phyloP scores from a whole-genome alignment of 2,797 vertebrate species.

The Cephalopachus bancanus region DNA sequence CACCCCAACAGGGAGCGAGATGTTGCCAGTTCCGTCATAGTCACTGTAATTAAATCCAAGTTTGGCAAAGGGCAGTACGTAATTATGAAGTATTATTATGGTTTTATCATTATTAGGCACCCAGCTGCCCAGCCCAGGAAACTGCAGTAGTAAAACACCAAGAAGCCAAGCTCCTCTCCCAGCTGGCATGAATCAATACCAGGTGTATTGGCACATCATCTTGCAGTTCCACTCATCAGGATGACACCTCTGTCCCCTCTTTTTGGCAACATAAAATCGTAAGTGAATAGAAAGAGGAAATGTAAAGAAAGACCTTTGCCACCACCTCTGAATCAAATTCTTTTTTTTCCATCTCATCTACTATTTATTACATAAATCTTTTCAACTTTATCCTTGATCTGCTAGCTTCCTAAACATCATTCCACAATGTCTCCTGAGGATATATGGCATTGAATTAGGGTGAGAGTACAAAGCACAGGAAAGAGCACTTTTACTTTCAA shows the following conservation, averaged over 20 bases:
- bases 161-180: constrained; percentile 78
- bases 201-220: constrained; percentile 78
- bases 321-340: constrained; percentile 51
- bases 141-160: constrained; percentile 80
- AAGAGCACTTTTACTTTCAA: constrained; percentile 61
- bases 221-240: constrained; percentile 47
- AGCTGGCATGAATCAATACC: constrained; percentile 77
- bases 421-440: constrained; percentile 15
- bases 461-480: constrained; percentile 12
- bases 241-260: constrained; percentile 69
- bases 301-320: constrained; percentile 66
- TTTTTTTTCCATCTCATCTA: constrained; percentile 56
- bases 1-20: constrained; percentile 70
- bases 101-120: constrained; percentile 83
- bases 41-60: constrained; percentile 81
- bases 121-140: constrained; percentile 82
- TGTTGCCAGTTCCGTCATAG: constrained; percentile 76
- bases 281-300: constrained; percentile 73
- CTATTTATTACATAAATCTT: constrained; percentile 60
- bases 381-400: constrained; percentile 62
- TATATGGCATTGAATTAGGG: neutral
- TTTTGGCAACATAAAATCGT: constrained; percentile 66
- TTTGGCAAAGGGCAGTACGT: constrained; percentile 78
- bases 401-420: constrained; percentile 44
- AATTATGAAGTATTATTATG: constrained; percentile 84